phyloP scores from a whole-genome alignment of 2,797 vertebrate species.

The Sus cebifrons region DNA sequence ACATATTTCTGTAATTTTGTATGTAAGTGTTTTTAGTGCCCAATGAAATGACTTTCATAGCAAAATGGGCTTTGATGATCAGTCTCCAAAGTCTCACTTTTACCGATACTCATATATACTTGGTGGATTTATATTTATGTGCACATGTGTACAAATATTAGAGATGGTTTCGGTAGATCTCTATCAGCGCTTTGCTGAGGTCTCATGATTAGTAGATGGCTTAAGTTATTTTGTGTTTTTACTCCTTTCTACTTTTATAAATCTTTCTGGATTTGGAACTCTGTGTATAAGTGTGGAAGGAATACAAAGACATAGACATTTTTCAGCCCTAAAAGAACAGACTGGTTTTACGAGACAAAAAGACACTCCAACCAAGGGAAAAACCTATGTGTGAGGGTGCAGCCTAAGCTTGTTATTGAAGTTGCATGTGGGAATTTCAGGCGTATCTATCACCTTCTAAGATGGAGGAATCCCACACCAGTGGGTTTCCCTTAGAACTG shows the following conservation, averaged over 20 bases:
- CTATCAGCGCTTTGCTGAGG: background rate
- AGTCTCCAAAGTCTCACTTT: constrained; percentile 58
- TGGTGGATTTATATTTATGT: constrained; percentile 48
- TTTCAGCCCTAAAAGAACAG: background rate
- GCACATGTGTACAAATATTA: background rate
- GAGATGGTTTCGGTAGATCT: background rate
- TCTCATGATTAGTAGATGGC: constrained; percentile 34
- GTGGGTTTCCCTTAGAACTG: background rate
- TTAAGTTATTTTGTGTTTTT: constrained; percentile 54
- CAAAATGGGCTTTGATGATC: background rate
- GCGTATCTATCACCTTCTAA: background rate
- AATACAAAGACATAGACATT: constrained; percentile 35
- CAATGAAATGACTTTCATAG: constrained; percentile 49
- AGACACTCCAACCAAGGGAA: background rate
- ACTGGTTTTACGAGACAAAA: background rate
- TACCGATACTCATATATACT: constrained; percentile 33
- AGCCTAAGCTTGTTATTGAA: background rate
- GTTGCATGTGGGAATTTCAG: background rate
- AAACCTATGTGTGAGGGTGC: background rate
- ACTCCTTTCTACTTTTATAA: constrained; percentile 49
- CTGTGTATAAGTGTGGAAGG: background rate
- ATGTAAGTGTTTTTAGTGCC: constrained; percentile 61
- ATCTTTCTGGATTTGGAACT: constrained; percentile 44
- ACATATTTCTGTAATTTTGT: constrained; percentile 66
- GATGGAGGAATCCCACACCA: background rate